Conservation (phyloP, 1,140 invertebrate genomes). For the Dufourea novaeangliae region DNA sequence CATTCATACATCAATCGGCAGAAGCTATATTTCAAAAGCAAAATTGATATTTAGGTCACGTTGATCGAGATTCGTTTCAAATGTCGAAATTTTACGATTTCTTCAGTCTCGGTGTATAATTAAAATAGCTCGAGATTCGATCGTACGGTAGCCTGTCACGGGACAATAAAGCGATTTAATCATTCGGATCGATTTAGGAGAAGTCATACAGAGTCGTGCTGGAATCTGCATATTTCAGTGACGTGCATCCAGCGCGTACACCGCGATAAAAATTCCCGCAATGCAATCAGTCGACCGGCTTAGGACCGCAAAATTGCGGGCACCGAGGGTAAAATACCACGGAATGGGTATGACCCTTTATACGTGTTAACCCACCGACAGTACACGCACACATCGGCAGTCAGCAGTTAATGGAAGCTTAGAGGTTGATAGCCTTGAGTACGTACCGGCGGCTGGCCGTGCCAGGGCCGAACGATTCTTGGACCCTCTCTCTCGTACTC, state of each 20-base stretch:
- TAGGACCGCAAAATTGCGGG: constrained; percentile 61
- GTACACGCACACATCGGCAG: neutral
- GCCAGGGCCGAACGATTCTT: constrained; percentile 53
- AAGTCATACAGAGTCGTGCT: neutral
- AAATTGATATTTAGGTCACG: no score
- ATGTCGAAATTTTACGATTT: no score
- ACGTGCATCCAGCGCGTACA: neutral
- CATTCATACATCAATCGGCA: neutral
- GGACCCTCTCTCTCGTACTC: constrained; percentile 11
- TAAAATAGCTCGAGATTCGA: neutral
- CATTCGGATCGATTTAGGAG: neutral
- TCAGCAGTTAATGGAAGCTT: constrained; percentile 65
- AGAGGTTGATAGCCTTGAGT: constrained; percentile 69
- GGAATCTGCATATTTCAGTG: neutral
- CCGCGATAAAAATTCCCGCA: constrained; percentile 35
- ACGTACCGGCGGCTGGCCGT: constrained; percentile 36
- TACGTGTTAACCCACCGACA: constrained; percentile 26
- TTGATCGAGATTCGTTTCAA: no score
- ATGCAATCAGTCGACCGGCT: constrained; percentile 57
- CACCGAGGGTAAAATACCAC: constrained; percentile 47
- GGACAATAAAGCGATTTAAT: neutral
- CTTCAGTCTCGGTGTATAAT: no score
- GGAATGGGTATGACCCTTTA: constrained; percentile 35
- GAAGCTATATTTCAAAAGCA: neutral
- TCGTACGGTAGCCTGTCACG: neutral